Evolutionary conservation across 2,797 vertebrate species (phyloP).

Genomic region (Thripadectes ignobilis): DNA sequence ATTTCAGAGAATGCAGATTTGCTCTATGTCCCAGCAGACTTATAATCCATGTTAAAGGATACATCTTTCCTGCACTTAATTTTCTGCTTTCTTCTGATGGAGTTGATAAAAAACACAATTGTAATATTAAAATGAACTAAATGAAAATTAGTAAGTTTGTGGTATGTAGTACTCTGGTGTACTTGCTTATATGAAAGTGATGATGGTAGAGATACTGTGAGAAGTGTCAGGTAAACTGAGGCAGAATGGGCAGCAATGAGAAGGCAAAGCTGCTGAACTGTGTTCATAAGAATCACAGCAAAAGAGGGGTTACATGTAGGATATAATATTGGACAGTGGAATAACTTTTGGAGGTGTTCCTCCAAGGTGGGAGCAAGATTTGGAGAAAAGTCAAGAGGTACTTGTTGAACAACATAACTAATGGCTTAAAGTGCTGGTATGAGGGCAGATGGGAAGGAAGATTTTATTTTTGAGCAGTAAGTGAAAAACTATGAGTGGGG

Average conservation of each 20-base stretch:
- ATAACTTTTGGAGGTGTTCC: not conserved
- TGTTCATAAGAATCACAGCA: not conserved
- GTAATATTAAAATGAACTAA: not conserved
- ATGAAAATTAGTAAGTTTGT: not conserved
- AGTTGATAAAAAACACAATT: not conserved
- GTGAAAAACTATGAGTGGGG: not conserved
- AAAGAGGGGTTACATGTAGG: accelerated
- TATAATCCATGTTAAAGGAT: not conserved
- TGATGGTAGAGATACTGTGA: not conserved
- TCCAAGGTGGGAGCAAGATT: not conserved
- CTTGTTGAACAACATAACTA: not conserved
- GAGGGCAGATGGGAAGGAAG: not conserved
- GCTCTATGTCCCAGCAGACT: not conserved
- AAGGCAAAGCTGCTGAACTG: not conserved
- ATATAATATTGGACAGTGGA: not conserved
- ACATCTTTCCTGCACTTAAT: not conserved
- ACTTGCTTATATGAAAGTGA: not conserved
- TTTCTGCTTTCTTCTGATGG: not conserved
- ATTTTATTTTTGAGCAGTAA: not conserved
- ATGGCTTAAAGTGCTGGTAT: not conserved
- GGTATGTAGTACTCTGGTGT: not conserved
- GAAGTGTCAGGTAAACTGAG: not conserved
- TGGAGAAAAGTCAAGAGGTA: not conserved
- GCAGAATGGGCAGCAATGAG: not conserved
- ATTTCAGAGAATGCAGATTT: not conserved